A percentile compares a stretch with the other conserved stretches of the same genome.
Evolutionary conservation across 2,888 invertebrate genomes (phyloP).

Genomic region (Drosophila kanekoi): DNA sequence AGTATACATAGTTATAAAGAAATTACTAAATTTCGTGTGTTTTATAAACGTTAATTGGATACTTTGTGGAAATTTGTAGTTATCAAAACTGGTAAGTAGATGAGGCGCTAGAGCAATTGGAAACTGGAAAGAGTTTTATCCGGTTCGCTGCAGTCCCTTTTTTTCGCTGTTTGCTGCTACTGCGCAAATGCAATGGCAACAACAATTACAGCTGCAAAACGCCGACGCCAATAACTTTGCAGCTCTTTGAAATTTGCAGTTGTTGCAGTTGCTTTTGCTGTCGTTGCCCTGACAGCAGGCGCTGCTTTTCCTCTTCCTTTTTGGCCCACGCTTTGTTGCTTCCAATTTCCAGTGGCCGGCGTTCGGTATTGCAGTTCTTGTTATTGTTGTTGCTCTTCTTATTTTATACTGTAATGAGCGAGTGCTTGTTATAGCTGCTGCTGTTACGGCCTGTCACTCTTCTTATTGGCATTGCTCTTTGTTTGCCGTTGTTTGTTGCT

Average conservation of each 20-base stretch:
- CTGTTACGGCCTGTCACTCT: slow-evolving; percentile 53
- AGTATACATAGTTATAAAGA: slow-evolving; percentile 7
- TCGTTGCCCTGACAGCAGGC: slow-evolving; percentile 36
- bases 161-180: slow-evolving; percentile 26
- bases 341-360: slow-evolving; percentile 42
- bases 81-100: slow-evolving; percentile 51
- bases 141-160: slow-evolving; percentile 59
- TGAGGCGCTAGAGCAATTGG: background rate
- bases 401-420: slow-evolving; percentile 51
- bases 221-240: slow-evolving; percentile 60
- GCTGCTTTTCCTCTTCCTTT: slow-evolving; percentile 52
- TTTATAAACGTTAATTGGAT: slow-evolving; percentile 12
- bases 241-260: slow-evolving; percentile 15
- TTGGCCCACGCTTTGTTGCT: slow-evolving; percentile 44
- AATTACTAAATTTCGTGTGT: slow-evolving; percentile 22
- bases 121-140: slow-evolving; percentile 36
- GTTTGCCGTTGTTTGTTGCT: slow-evolving; percentile 39
- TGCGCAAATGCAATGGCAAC: slow-evolving; percentile 36
- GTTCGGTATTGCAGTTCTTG: slow-evolving; percentile 42
- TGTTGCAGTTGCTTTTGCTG: slow-evolving; percentile 6
- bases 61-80: slow-evolving; percentile 38
- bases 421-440: slow-evolving; percentile 32
- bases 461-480: slow-evolving; percentile 63
- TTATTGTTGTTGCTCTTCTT: slow-evolving; percentile 37
- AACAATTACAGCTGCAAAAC: slow-evolving; percentile 56